phyloP scores from a whole-genome alignment of 2,797 vertebrate species.

The Tapirus indicus region DNA sequence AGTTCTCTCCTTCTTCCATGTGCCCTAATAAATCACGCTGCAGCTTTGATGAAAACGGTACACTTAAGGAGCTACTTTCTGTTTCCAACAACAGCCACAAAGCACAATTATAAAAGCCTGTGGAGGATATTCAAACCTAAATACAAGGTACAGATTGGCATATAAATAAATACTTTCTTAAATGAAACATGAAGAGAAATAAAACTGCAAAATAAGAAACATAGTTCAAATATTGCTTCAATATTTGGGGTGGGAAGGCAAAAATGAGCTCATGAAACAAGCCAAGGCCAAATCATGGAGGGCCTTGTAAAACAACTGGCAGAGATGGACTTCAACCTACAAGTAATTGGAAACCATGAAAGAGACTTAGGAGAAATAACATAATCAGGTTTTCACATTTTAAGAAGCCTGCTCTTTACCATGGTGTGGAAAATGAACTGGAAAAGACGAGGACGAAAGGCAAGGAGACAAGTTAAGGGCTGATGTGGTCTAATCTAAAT shows the following conservation, averaged over 20 bases:
- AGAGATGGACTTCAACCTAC: background rate
- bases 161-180: constrained; percentile 22
- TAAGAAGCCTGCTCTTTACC: background rate
- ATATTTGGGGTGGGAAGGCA: background rate
- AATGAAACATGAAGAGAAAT: background rate
- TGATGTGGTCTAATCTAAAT: background rate
- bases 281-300: background rate
- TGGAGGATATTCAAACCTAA: background rate
- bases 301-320: background rate
- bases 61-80: background rate
- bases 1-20: background rate
- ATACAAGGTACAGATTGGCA: background rate
- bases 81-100: background rate
- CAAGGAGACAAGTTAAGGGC: background rate
- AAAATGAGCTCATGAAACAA: background rate
- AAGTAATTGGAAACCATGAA: background rate
- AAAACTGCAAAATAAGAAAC: constrained; percentile 34
- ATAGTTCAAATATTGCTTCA: background rate
- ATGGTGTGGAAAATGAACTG: background rate
- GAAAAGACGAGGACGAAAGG: background rate
- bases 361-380: background rate
- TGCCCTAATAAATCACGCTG: background rate
- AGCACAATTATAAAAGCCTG: background rate
- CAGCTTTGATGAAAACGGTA: background rate
- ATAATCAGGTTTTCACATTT: background rate